Evolutionary conservation across 2,888 invertebrate genomes (phyloP), one percentile per base, ranked within the genome.

Genomic region (Rhamnusium bicolor): DNA sequence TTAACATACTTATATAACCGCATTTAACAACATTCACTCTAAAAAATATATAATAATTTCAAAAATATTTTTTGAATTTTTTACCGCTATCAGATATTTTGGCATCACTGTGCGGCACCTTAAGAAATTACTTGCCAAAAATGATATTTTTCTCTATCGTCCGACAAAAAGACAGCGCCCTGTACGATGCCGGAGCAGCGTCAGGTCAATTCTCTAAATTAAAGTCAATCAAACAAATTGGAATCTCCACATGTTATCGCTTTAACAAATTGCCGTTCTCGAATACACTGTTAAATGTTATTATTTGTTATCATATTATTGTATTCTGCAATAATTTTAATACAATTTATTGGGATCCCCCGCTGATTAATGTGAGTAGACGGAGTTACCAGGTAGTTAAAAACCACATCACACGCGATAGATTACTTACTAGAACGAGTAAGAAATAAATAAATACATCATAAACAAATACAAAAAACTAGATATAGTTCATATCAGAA

Each of bases 131-230:
- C 32, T 1, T n/a, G 32, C 8, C 29, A 29, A 24, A 24, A 29
- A 29, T 12, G n/a, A n/a, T 10, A 32, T 32, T 32, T 51, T 51
- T 51, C 51, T 10, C 14, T 19, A 14, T 10, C 14, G 7, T 18
- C 18, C 18, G 18, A 12, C n/a, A n/a, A n/a, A n/a, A n/a, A 3
- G n/a, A 47, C 10, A n/a, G 16, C 27, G 12, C 63, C 63, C 51
- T 21, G 63, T 63, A 63, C 24, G 27, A 19, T 10, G 6, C 19
- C 47, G n/a, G 24, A 18, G 19, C 6, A 53, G 32, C 51, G 40
- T 47, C 66, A 40, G 71, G 71, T 74, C 74, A 74, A 74, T 74
- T 74, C 49, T 53, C 65, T 61, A 74, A 74, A 74, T 74, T 74
- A 74, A 63, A 72, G 67, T 70, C 67, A 72, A 75, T 72, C 56